A percentile compares a stretch with the other conserved stretches of the same genome.
phyloP scores from a whole-genome alignment of 2,797 vertebrate species.

The Argentina silus region DNA sequence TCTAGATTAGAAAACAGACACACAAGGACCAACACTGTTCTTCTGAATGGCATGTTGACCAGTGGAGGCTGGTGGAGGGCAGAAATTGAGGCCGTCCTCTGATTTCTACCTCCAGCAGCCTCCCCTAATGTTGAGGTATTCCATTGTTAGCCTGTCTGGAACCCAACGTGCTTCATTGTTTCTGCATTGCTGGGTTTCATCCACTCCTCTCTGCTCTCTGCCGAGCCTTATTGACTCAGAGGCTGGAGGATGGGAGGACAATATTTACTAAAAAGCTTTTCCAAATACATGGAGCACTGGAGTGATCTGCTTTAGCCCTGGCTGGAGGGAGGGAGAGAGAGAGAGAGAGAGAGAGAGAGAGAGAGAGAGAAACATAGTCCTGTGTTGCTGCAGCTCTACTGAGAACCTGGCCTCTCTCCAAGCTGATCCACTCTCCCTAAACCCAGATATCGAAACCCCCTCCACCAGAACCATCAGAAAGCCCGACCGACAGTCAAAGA shows the following conservation, averaged over 20 bases:
- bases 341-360: not conserved
- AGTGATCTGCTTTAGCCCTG: constrained; percentile 45
- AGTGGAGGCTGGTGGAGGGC: too few relatives aligned
- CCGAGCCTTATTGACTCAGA: constrained; percentile 70
- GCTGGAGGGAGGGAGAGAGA: constrained; percentile 33
- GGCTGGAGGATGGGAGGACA: constrained; percentile 68
- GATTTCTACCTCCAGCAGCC: too few relatives aligned
- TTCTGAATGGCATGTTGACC: too few relatives aligned
- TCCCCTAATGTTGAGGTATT: too few relatives aligned
- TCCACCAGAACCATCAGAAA: not conserved
- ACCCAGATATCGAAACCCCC: not conserved
- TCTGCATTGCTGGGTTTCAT: constrained; percentile 66
- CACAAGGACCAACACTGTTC: too few relatives aligned
- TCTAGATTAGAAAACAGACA: too few relatives aligned
- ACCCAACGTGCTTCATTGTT: constrained; percentile 55
- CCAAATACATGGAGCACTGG: constrained; percentile 68
- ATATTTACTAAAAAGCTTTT: constrained; percentile 82
- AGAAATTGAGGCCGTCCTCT: too few relatives aligned
- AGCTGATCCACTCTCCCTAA: not conserved
- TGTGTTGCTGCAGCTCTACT: not conserved
- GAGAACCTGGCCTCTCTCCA: constrained; percentile 11
- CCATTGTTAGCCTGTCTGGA: not conserved
- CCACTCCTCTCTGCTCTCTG: constrained; percentile 55
- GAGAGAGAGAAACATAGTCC: constrained; percentile 18
- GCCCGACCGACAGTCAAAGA: not conserved